Percentiles rank a stretch among this genome's conserved stretches.
Evolutionary conservation across 2,888 invertebrate genomes (phyloP).

Genomic region (Galeopsomyia nigrocyanea): DNA sequence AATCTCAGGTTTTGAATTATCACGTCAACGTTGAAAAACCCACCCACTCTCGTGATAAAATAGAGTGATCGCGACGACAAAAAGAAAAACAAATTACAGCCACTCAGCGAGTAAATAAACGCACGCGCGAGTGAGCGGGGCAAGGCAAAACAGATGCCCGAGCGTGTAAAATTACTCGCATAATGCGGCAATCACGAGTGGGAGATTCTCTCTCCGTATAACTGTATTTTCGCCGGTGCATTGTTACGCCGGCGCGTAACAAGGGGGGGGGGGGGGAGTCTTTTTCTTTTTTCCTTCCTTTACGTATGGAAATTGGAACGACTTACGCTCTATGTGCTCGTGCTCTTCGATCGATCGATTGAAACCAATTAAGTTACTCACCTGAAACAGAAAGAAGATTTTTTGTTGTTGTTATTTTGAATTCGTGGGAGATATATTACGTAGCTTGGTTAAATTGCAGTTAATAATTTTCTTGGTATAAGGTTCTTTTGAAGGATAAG

Average conservation of each 20-base stretch:
- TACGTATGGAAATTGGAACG: constrained; percentile 21
- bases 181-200: constrained; percentile 36
- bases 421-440: no score
- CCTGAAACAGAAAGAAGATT: constrained; percentile 33
- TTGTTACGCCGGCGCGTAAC: constrained; percentile 25
- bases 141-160: not conserved
- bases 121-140: no score
- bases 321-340: constrained; percentile 5
- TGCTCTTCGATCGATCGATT: constrained; percentile 25
- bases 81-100: no score
- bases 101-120: no score
- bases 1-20: no score
- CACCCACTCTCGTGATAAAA: no score
- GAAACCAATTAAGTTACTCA: constrained; percentile 33
- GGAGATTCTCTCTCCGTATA: constrained; percentile 1
- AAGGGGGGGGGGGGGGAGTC: not conserved
- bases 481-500: no score
- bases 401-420: no score
- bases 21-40: no score
- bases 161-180: constrained; percentile 37
- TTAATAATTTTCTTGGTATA: no score
- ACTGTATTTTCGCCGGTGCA: constrained; percentile 29
- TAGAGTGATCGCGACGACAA: no score
- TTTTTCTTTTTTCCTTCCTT: constrained; percentile 7
- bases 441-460: no score